Conservation (phyloP, 2,888 invertebrate species). For the Caenorhabditis doughertyi region DNA sequence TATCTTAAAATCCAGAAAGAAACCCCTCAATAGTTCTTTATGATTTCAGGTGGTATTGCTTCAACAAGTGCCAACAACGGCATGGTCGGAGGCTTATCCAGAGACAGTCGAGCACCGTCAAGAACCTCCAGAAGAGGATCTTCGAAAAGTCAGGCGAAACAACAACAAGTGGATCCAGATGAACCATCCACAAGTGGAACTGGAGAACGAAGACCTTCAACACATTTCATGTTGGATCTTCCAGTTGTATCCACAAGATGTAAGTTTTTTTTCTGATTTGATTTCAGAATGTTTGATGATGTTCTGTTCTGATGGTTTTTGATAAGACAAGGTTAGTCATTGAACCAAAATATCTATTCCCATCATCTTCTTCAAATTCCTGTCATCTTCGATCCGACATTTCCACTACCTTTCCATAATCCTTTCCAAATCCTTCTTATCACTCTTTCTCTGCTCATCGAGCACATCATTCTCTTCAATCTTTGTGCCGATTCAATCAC, state of each 20-base stretch:
- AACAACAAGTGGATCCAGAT: slow-evolving; percentile 22
- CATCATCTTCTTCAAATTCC: background rate
- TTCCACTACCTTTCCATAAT: background rate
- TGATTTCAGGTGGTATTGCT: slow-evolving; percentile 52
- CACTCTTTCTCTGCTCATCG: slow-evolving; percentile 7
- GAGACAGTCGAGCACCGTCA: slow-evolving; percentile 42
- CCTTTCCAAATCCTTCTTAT: background rate
- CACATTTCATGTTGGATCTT: slow-evolving; percentile 58
- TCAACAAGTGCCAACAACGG: slow-evolving; percentile 45
- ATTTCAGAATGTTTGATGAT: background rate
- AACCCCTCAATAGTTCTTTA: background rate
- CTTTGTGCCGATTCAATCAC: slow-evolving; percentile 19
- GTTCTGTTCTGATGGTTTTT: slow-evolving; percentile 27
- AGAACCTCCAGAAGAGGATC: slow-evolving; percentile 36
- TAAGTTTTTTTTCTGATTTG: slow-evolving; percentile 38
- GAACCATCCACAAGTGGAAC: slow-evolving; percentile 40
- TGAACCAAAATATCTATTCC: background rate
- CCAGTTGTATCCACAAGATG: slow-evolving; percentile 62
- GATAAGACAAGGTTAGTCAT: background rate
- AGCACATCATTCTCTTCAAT: slow-evolving; percentile 26
- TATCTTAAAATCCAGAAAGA: too few relatives aligned
- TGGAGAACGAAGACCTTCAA: slow-evolving; percentile 37
- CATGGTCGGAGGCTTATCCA: slow-evolving; percentile 27
- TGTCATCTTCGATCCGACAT: slow-evolving; percentile 7
- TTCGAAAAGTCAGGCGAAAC: slow-evolving; percentile 25